These are phyloP conservation scores for Hypotaenidia philippensis DNA, from an alignment of 2,797 vertebrate species.

Conservation along the genomic window DNA sequence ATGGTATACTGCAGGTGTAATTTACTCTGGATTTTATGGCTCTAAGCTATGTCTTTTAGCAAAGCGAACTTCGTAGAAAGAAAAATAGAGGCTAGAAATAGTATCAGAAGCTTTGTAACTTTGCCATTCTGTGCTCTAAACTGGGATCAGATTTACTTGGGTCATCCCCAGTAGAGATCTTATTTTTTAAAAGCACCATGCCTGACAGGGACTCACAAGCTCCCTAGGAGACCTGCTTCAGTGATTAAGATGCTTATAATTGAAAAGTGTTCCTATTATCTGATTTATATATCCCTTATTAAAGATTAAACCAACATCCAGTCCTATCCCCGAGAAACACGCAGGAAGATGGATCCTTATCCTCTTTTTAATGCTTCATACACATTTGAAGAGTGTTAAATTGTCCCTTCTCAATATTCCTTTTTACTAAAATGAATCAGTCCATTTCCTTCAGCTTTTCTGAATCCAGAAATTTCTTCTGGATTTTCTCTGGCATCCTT, in stretches of 20 bases:
- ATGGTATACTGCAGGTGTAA: not conserved
- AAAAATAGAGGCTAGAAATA: not conserved
- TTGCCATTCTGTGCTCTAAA: not conserved
- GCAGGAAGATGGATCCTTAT: not conserved
- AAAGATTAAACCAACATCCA: not conserved
- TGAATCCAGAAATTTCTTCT: not conserved
- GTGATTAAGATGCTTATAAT: not conserved
- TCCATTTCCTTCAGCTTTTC: not conserved
- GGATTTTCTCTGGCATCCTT: not conserved
- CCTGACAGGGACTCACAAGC: not conserved
- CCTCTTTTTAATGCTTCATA: not conserved
- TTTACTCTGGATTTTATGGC: not conserved
- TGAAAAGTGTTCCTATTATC: not conserved
- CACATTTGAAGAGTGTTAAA: not conserved
- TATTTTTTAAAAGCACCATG: not conserved
- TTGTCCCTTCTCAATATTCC: not conserved
- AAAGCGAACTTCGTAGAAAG: not conserved
- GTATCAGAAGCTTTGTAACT: not conserved
- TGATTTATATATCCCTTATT: not conserved
- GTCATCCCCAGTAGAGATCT: not conserved
- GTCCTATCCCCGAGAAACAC: not conserved
- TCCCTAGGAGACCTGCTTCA: not conserved
- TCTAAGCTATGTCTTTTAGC: not conserved
- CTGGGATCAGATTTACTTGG: not conserved
- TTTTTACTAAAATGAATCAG: not conserved